A percentile compares a stretch with the other conserved stretches of the same genome.
phyloP scores from a whole-genome alignment of 1,140 invertebrate genomes.

The Panagrolaimus sp. region DNA sequence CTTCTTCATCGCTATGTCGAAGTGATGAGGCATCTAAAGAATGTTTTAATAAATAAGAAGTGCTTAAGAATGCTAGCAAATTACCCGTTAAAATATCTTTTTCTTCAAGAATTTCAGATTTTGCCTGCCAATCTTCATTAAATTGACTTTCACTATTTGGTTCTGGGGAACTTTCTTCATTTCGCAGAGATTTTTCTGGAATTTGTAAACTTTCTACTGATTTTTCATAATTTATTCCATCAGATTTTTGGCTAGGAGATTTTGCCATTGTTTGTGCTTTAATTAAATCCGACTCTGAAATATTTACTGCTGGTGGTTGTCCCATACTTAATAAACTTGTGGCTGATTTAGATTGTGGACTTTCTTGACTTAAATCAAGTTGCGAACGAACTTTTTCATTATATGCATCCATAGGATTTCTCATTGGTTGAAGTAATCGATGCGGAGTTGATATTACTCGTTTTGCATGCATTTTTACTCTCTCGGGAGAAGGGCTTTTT shows the following conservation, averaged over 20 bases:
- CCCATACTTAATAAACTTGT: not conserved
- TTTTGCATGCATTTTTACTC: conserved; percentile 6
- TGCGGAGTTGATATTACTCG: conserved; percentile 17
- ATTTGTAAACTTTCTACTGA: not conserved
- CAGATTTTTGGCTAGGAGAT: too few species aligned
- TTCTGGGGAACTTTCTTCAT: not conserved
- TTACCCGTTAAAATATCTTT: conserved; percentile 21
- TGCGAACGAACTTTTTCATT: conserved; percentile 6
- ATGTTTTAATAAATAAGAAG: too few species aligned
- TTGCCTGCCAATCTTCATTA: not conserved
- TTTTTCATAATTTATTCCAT: conserved; percentile 1
- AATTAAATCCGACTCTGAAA: not conserved
- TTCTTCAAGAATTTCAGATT: conserved; percentile 19
- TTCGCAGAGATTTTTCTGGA: not conserved
- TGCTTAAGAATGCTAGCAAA: not conserved
- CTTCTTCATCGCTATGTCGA: conserved; percentile 5
- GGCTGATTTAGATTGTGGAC: not conserved
- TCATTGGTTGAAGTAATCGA: conserved; percentile 18
- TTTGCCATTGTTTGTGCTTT: not conserved
- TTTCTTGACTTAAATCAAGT: not conserved
- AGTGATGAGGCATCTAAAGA: not conserved
- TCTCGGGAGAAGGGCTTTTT: not conserved
- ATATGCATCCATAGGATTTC: conserved; percentile 21
- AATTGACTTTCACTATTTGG: not conserved
- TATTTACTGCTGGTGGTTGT: not conserved